A percentile compares a stretch with the other conserved stretches of the same genome.
phyloP scores from a whole-genome alignment of 2,888 invertebrate genomes.

The Melinaea marsaeus region DNA sequence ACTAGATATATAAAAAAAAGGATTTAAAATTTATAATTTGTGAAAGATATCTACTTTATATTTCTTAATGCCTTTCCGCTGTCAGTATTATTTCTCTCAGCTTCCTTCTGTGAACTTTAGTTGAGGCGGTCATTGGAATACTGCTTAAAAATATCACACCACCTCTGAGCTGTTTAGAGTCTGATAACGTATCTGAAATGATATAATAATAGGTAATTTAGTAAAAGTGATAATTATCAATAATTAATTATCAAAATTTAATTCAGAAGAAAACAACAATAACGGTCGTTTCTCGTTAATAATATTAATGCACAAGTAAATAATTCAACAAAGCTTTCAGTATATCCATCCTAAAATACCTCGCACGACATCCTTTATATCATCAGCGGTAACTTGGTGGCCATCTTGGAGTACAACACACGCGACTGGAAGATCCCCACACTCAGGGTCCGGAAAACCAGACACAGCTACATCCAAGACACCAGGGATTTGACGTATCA shows the following conservation, averaged over 20 bases:
- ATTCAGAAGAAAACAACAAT: too few relatives aligned
- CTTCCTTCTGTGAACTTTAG: slow-evolving; percentile 45
- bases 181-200: slow-evolving; percentile 46
- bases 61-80: slow-evolving; percentile 32
- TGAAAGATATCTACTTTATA: slow-evolving; percentile 17
- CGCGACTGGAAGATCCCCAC: slow-evolving; percentile 50
- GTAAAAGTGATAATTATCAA: too few relatives aligned
- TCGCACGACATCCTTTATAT: slow-evolving; percentile 48
- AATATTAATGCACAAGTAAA: background rate
- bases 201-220: too few relatives aligned
- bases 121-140: slow-evolving; percentile 49
- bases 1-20: too few relatives aligned
- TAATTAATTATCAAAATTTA: too few relatives aligned
- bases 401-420: slow-evolving; percentile 43
- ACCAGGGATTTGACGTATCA: slow-evolving; percentile 46
- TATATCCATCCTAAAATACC: slow-evolving; percentile 31
- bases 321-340: background rate
- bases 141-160: slow-evolving; percentile 52
- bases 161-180: slow-evolving; percentile 54
- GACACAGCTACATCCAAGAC: slow-evolving; percentile 50
- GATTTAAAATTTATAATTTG: background rate
- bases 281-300: background rate
- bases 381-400: slow-evolving; percentile 39
- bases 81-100: slow-evolving; percentile 44
- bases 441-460: slow-evolving; percentile 42